These are phyloP conservation scores for Parotocinclus haroldoi DNA, from an alignment of 2,797 vertebrate genomes.

Conservation along the genomic window DNA sequence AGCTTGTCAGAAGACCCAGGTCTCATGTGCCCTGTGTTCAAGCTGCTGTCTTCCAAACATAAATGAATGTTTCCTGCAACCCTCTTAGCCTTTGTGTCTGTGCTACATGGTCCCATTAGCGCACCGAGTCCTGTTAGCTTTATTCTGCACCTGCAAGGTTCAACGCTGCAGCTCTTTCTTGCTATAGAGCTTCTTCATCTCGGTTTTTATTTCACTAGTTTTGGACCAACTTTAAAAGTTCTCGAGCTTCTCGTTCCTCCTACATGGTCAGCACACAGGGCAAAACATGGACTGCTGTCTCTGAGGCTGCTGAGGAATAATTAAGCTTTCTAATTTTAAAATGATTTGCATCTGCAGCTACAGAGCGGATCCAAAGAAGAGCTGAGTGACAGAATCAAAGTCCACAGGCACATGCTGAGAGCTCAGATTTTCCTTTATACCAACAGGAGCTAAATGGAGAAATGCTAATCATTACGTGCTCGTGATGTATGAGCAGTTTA, in stretches of 20 bases:
- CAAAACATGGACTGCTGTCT: too few relatives aligned
- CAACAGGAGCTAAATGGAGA: too few relatives aligned
- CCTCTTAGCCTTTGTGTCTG: neutral
- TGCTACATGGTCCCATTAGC: conserved; percentile 2
- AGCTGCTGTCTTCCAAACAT: conserved; percentile 9
- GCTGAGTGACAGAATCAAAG: too few relatives aligned
- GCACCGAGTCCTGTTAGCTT: neutral
- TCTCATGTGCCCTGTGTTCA: conserved; percentile 19
- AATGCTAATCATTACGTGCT: too few relatives aligned
- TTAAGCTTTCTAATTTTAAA: too few relatives aligned
- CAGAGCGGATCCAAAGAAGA: too few relatives aligned
- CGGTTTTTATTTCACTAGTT: conserved; percentile 24
- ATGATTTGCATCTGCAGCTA: too few relatives aligned
- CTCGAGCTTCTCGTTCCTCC: neutral
- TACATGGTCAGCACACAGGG: conserved; percentile 8
- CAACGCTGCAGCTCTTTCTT: conserved; percentile 9
- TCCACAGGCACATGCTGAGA: too few relatives aligned
- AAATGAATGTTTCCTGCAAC: conserved; percentile 7
- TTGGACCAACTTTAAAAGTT: too few relatives aligned
- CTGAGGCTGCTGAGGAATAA: too few relatives aligned
- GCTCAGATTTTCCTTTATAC: too few relatives aligned
- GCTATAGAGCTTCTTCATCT: conserved; percentile 14
- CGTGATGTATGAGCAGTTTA: too few relatives aligned
- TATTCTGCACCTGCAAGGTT: conserved; percentile 27
- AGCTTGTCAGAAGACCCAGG: conserved; percentile 1